A percentile compares a stretch with the other conserved stretches of the same genome.
Evolutionary conservation across 2,888 invertebrate species (phyloP).

Genomic region (Monoplex corrugatus): DNA sequence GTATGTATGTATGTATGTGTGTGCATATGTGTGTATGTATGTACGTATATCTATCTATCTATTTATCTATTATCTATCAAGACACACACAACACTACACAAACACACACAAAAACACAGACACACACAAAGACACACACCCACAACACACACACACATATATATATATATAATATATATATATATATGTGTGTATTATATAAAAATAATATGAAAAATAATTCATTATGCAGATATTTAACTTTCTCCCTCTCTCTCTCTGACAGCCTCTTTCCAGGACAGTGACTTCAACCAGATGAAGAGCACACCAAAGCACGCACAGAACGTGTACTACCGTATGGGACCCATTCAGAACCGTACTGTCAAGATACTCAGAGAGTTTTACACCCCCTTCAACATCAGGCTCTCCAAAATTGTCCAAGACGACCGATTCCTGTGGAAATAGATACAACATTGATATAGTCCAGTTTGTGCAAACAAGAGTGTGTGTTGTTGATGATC

Average conservation of each 20-base stretch:
- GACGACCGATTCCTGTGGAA: conserved; percentile 45
- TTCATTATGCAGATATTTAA: no score
- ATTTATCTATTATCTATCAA: no score
- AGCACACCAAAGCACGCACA: conserved; percentile 13
- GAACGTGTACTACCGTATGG: conserved; percentile 43
- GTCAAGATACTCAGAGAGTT: conserved; percentile 42
- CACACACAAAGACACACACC: not conserved
- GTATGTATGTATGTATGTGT: no score
- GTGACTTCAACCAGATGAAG: conserved; percentile 33
- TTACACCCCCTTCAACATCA: conserved; percentile 42
- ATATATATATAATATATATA: not conserved
- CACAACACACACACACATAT: not conserved
- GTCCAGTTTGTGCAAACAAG: not conserved
- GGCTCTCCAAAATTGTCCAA: conserved; percentile 38
- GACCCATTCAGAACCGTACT: conserved; percentile 47
- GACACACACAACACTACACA: no score
- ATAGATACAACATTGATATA: not conserved
- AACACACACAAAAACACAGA: no score
- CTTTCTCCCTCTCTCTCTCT: not conserved
- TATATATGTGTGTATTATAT: no score
- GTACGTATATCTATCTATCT: no score
- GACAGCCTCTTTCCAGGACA: conserved; percentile 29
- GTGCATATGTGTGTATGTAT: not conserved
- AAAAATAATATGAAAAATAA: no score
- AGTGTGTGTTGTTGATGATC: not conserved